Percentiles rank a stretch among this genome's conserved stretches.
Conservation (phyloP, 2,113 vertebrate genomes). For the Merops nubicus region DNA sequence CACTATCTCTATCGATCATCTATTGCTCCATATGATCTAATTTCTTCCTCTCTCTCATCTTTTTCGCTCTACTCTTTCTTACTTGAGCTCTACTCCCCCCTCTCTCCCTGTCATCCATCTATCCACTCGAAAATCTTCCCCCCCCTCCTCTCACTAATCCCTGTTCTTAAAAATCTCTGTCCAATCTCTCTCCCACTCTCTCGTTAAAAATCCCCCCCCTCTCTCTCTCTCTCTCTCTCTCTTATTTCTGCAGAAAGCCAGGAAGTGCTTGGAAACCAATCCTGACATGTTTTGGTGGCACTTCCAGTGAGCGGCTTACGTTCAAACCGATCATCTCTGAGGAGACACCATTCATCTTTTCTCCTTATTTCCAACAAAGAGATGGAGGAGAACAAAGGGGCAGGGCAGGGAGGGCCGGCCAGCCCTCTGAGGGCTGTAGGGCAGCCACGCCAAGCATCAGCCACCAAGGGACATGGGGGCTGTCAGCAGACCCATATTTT, state of each 20-base stretch:
- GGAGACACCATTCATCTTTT: constrained; percentile 44
- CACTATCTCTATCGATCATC: constrained; percentile 65
- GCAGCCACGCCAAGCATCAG: background rate
- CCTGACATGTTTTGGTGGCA: background rate
- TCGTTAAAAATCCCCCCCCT: background rate
- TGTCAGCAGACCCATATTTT: background rate
- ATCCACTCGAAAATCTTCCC: constrained; percentile 44
- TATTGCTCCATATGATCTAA: constrained; percentile 68
- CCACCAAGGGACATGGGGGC: background rate
- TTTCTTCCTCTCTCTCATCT: constrained; percentile 66
- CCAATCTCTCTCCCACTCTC: constrained; percentile 54
- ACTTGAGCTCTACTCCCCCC: constrained; percentile 62
- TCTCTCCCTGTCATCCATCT: constrained; percentile 70
- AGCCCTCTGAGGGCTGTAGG: background rate
- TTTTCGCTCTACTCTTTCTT: constrained; percentile 68
- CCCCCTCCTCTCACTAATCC: constrained; percentile 52
- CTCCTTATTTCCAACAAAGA: constrained; percentile 56
- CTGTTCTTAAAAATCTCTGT: constrained; percentile 62
- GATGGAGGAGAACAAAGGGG: constrained; percentile 53
- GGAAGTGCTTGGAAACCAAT: background rate
- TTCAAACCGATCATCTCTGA: constrained; percentile 29
- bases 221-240: constrained; percentile 40
- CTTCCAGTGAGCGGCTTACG: background rate
- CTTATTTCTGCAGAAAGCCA: background rate
- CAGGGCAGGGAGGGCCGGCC: background rate